These are phyloP conservation scores for Vulpes ferrilata DNA, from an alignment of 2,113 vertebrate genomes.

Conservation along the genomic window DNA sequence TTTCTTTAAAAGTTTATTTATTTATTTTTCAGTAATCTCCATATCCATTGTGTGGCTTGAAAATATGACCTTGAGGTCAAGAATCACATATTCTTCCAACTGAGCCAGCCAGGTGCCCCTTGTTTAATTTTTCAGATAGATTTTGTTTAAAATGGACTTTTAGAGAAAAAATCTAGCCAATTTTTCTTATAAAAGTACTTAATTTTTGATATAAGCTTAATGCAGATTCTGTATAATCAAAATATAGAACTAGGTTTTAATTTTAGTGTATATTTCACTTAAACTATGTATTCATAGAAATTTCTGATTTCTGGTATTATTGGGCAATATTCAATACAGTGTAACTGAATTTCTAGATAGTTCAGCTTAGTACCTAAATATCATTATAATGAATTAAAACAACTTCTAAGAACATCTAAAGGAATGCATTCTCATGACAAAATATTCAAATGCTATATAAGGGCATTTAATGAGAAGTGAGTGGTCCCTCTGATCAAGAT, in stretches of 20 bases:
- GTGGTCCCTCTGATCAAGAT: neutral
- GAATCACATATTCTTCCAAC: neutral
- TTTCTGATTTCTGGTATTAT: slow-evolving; percentile 40
- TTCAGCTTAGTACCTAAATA: neutral
- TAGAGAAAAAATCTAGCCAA: neutral
- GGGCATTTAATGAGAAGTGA: neutral
- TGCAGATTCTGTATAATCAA: slow-evolving; percentile 1
- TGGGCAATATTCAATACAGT: neutral
- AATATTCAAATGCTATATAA: neutral
- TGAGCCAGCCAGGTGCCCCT: neutral
- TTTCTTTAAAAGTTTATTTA: neutral
- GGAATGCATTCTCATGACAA: neutral
- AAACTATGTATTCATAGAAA: neutral
- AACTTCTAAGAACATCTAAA: slow-evolving; percentile 12
- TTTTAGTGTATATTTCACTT: slow-evolving; percentile 44
- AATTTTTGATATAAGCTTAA: slow-evolving; percentile 3
- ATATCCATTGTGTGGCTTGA: neutral
- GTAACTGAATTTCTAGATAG: slow-evolving; percentile 30
- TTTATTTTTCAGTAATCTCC: neutral
- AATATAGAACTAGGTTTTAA: slow-evolving; percentile 25
- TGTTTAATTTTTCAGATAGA: neutral
- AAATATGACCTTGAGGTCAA: neutral
- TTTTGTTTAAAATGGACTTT: slow-evolving; percentile 18
- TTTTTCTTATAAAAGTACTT: slow-evolving; percentile 41
- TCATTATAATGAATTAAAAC: slow-evolving; percentile 27